Evolutionary conservation across 2,888 invertebrate species (phyloP).

Genomic region (Drosophila macrospina): DNA sequence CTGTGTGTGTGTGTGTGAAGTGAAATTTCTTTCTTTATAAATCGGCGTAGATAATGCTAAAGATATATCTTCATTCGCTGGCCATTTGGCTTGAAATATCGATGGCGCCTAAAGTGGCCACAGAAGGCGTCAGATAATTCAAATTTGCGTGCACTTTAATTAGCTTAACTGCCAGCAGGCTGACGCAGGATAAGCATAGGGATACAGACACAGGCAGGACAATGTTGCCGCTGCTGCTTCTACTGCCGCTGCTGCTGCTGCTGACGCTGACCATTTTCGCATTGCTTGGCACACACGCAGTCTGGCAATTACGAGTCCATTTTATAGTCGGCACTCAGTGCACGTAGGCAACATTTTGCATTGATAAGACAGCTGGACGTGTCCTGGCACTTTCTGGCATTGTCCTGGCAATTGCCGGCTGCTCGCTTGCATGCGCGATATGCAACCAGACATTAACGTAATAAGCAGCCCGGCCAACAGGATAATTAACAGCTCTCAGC

Average conservation of each 20-base stretch:
- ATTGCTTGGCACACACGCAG: conserved; percentile 9
- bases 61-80: conserved; percentile 58
- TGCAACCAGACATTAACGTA: conserved; percentile 72
- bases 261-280: conserved; percentile 58
- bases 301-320: conserved; percentile 62
- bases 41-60: conserved; percentile 44
- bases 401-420: conserved; percentile 67
- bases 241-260: conserved; percentile 39
- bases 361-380: conserved; percentile 58
- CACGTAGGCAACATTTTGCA: conserved; percentile 70
- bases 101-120: conserved; percentile 54
- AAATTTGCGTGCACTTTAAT: conserved; percentile 78
- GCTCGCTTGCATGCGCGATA: conserved; percentile 54
- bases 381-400: conserved; percentile 46
- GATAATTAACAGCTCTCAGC: conserved; percentile 54
- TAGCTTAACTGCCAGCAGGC: conserved; percentile 61
- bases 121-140: conserved; percentile 65
- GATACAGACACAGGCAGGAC: conserved; percentile 5
- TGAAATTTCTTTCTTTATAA: conserved; percentile 48
- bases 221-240: conserved; percentile 27
- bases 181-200: conserved; percentile 30
- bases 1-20: background rate
- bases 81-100: conserved; percentile 56
- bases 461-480: conserved; percentile 60
- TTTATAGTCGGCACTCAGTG: conserved; percentile 38